Evolutionary conservation across 2,797 vertebrate genomes (phyloP), one percentile per base, ranked within the genome.

Genomic region (Syngnathus acus): DNA sequence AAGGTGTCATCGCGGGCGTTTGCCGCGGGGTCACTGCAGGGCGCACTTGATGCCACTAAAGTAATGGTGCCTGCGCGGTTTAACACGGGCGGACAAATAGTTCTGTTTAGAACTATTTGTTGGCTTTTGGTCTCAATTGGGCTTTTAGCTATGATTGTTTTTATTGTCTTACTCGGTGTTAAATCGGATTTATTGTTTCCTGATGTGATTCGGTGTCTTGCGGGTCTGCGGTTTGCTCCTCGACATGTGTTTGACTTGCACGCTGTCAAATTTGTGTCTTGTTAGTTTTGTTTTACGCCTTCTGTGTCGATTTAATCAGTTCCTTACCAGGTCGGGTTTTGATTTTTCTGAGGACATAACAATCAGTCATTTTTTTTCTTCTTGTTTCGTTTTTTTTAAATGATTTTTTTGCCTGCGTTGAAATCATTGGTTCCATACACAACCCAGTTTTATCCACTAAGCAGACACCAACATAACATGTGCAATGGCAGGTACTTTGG

Each of bases 1-100:
- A 82, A 83, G 68, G 72, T 83, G 74, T 86, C 74, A 72, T 77
- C 77, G 65, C 73, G 64, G 64, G 59, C 76, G 69, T 72, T 81
- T 64, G 50, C 48, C 7, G 26, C 45, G 51, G 39, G 60, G 42
- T 26, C 42, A 26, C 40, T 26, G 1, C n/a, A 65, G 62, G 50
- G 58, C 50, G 55, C 53, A 75, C 66, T 45, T 64, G 64, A 38
- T 75, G 62, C 68, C 73, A 77, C 75, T 73, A 71, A 70, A 65
- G 23, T 65, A 48, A 50, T 60, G 47, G 57, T 32, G 17, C 26
- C 10, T 38, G 62, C 14, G 64, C 2, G 43, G 26, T 51, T 57
- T 64, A 47, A 53, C 65, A 67, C 59, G 40, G 62, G 9, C 1
- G 17, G 9, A 65, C 17, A 40, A 37, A n/a, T 65, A 14, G 6